These are phyloP conservation scores for Agriopis leucophaearia DNA, from an alignment of 2,888 invertebrate genomes.

Conservation along the genomic window DNA sequence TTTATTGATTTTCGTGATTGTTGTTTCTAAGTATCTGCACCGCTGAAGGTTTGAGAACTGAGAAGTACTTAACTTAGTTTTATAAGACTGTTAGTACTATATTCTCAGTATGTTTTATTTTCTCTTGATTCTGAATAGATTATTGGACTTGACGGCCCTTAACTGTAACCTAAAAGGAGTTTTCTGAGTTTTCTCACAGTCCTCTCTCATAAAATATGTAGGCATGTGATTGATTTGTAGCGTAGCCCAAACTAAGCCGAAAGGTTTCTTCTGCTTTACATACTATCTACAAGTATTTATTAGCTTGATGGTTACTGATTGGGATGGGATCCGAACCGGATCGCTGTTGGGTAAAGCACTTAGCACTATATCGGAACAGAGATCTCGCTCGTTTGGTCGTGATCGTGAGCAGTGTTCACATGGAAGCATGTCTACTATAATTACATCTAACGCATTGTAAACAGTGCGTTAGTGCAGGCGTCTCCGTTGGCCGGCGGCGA, in stretches of 20 bases:
- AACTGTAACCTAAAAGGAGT: conserved; percentile 25
- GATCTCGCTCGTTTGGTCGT: conserved; percentile 55
- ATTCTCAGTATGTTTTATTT: background rate
- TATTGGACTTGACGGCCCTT: conserved; percentile 16
- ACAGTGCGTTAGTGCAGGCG: conserved; percentile 58
- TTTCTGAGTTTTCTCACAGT: conserved; percentile 30
- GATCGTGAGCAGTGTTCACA: conserved; percentile 66
- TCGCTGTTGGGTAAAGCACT: conserved; percentile 46
- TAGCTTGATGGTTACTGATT: conserved; percentile 32
- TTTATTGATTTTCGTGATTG: conserved; percentile 18
- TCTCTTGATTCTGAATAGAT: conserved; percentile 5
- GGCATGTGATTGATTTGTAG: conserved; percentile 39
- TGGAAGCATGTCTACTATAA: conserved; percentile 66
- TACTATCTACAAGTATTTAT: conserved; percentile 36
- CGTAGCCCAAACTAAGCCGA: conserved; percentile 20
- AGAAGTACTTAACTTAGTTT: conserved; percentile 5
- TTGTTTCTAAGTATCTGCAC: conserved; percentile 9
- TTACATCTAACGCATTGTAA: conserved; percentile 78
- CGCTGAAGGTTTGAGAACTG: background rate
- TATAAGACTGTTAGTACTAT: conserved; percentile 2
- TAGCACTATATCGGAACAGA: conserved; percentile 56
- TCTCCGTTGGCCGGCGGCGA: conserved; percentile 47
- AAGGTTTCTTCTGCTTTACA: conserved; percentile 35
- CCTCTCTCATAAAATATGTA: conserved; percentile 30
- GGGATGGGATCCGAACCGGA: conserved; percentile 41